A percentile compares a stretch with the other conserved stretches of the same genome.
phyloP scores from a whole-genome alignment of 2,113 vertebrate species.

The Syngnathus typhle region DNA sequence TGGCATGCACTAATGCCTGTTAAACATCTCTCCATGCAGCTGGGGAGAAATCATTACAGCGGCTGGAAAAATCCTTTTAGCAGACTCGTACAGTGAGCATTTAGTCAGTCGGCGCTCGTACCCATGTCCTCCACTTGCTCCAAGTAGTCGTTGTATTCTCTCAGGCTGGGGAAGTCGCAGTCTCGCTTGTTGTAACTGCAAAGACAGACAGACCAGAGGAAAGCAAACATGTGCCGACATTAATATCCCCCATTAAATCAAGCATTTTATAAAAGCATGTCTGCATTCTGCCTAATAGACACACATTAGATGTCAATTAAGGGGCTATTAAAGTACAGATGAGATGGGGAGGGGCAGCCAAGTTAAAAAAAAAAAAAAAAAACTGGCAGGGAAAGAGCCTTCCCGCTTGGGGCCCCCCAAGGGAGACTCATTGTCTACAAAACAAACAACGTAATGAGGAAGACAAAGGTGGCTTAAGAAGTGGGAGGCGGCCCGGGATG shows the following conservation, averaged over 20 bases:
- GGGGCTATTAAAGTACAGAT: slow-evolving; percentile 61
- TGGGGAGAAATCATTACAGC: slow-evolving; percentile 25
- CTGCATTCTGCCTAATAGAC: slow-evolving; percentile 53
- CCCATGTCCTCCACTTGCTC: slow-evolving; percentile 95
- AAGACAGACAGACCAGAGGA: slow-evolving; percentile 38
- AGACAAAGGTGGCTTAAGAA: slow-evolving; percentile 69
- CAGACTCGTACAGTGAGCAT: slow-evolving; percentile 2
- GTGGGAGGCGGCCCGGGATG: slow-evolving; percentile 55
- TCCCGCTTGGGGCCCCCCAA: slow-evolving; percentile 44
- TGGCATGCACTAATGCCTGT: slow-evolving; percentile 19
- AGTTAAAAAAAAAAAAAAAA: slow-evolving; percentile 48
- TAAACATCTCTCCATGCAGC: slow-evolving; percentile 22
- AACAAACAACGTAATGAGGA: slow-evolving; percentile 73
- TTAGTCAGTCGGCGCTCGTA: slow-evolving; percentile 57
- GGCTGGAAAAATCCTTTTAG: slow-evolving; percentile 8
- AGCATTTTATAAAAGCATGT: slow-evolving; percentile 55
- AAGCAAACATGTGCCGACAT: slow-evolving; percentile 46
- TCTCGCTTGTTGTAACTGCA: slow-evolving; percentile 97
- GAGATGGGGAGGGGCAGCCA: slow-evolving; percentile 55
- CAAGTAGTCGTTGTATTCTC: slow-evolving; percentile 93
- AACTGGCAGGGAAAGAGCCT: slow-evolving; percentile 65
- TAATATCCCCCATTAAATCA: slow-evolving; percentile 59
- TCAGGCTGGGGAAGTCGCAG: slow-evolving; percentile 83
- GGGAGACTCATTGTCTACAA: slow-evolving; percentile 72
- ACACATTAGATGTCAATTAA: slow-evolving; percentile 66